Conservation (phyloP, 2,113 vertebrate genomes). For the Poeciliopsis prolifica region DNA sequence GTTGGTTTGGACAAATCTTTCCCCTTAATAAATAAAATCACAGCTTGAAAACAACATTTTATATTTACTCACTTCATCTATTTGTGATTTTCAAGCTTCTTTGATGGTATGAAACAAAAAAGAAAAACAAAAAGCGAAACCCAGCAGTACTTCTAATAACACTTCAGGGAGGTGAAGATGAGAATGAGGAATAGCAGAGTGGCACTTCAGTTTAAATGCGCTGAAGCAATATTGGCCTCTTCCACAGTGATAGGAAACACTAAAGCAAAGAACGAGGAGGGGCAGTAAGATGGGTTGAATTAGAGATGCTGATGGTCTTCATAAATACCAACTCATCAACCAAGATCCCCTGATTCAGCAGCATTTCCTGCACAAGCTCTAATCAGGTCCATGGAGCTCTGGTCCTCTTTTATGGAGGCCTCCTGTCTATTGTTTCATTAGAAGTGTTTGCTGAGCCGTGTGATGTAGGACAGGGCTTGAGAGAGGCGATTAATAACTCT, state of each 20-base stretch:
- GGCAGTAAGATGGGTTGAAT: slow-evolving; percentile 3
- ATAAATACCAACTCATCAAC: slow-evolving; percentile 30
- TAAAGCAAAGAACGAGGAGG: slow-evolving; percentile 36
- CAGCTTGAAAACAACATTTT: no score
- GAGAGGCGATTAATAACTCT: slow-evolving; percentile 77
- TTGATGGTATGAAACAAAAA: no score
- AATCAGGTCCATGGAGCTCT: slow-evolving; percentile 40
- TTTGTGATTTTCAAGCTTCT: no score
- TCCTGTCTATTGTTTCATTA: slow-evolving; percentile 70
- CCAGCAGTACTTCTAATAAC: slow-evolving; percentile 58
- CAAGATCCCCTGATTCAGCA: slow-evolving; percentile 57
- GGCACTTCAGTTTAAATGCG: slow-evolving; percentile 7
- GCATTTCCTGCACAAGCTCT: slow-evolving; percentile 43
- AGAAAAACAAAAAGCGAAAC: no score
- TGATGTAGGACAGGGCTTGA: slow-evolving; percentile 79
- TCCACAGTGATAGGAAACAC: slow-evolving; percentile 49
- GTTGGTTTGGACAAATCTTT: no score
- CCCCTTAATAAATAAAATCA: no score
- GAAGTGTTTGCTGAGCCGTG: slow-evolving; percentile 70
- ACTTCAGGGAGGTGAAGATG: slow-evolving; percentile 43
- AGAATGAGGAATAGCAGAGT: slow-evolving; percentile 19
- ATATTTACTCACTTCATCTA: no score
- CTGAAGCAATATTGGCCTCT: slow-evolving; percentile 40
- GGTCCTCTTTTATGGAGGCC: slow-evolving; percentile 46
- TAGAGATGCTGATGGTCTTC: slow-evolving; percentile 39